These are phyloP conservation scores for Gonioctena quinquepunctata DNA, from an alignment of 1,140 invertebrate genomes.

Conservation along the genomic window DNA sequence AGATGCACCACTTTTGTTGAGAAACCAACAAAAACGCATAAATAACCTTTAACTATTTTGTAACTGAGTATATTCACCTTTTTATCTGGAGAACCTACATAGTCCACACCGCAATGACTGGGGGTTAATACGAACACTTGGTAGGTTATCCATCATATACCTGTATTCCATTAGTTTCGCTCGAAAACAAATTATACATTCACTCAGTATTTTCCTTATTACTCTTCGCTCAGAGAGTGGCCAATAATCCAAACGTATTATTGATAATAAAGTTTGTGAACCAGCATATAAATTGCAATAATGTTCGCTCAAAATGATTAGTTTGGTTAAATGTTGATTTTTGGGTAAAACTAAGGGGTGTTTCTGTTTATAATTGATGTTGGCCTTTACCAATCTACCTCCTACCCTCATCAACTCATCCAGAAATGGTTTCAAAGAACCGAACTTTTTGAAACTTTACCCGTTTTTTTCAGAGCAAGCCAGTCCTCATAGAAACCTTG, in stretches of 20 bases:
- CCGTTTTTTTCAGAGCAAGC: no score
- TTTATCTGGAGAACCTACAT: no score
- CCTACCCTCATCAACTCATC: conserved; percentile 53
- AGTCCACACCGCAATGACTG: no score
- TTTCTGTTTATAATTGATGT: conserved; percentile 45
- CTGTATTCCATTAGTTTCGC: conserved; percentile 22
- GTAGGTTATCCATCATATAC: conserved; percentile 19
- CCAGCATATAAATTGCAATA: conserved; percentile 37
- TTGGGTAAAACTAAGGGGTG: conserved; percentile 55
- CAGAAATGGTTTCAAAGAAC: no score
- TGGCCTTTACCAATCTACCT: conserved; percentile 43
- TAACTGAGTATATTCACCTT: no score
- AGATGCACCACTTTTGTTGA: no score
- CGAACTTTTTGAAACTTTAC: no score
- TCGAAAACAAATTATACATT: conserved; percentile 22
- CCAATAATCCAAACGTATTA: conserved; percentile 33
- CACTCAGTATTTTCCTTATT: conserved; percentile 6
- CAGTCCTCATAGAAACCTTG: no score
- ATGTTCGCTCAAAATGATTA: conserved; percentile 37
- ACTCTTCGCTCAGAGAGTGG: conserved; percentile 18
- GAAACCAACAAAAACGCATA: no score
- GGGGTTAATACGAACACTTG: no score
- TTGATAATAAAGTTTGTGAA: conserved; percentile 30
- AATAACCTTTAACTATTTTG: no score
- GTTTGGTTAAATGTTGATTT: conserved; percentile 27